phyloP scores from a whole-genome alignment of 64 coral and sea anemone genomes.

The Pachyseris speciosa region DNA sequence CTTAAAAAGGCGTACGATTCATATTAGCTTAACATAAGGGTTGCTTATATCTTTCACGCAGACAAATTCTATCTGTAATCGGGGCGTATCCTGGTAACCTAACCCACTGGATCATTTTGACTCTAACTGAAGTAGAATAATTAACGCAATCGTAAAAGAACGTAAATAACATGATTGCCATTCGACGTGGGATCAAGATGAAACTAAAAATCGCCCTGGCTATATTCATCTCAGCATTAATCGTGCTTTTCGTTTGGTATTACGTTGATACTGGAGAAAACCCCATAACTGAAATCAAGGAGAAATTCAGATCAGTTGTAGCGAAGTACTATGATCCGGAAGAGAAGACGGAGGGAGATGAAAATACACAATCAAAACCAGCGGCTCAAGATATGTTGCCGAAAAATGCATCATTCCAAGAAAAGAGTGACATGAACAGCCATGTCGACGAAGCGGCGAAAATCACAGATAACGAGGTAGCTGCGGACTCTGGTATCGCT shows the following conservation, averaged over 20 bases:
- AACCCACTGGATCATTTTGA: neutral
- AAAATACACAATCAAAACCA: neutral
- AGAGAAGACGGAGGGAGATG: neutral
- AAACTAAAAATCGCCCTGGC: conserved; percentile 4
- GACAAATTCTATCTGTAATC: conserved; percentile 13
- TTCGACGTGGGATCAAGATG: neutral
- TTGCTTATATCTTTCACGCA: neutral
- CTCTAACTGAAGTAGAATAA: neutral
- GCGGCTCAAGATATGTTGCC: neutral
- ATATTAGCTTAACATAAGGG: too few relatives aligned
- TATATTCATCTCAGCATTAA: neutral
- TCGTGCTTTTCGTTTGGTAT: neutral
- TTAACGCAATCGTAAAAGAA: neutral
- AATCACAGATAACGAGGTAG: neutral
- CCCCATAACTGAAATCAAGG: neutral
- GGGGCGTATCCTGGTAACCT: neutral
- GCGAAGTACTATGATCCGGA: neutral
- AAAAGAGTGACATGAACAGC: neutral
- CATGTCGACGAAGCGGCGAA: neutral
- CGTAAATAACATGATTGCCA: neutral
- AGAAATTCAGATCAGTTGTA: neutral
- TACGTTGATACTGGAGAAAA: conserved; percentile 12
- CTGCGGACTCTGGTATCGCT: neutral
- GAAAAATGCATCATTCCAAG: too few relatives aligned
- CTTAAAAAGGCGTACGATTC: too few relatives aligned